Evolutionary conservation across 2,113 vertebrate species (phyloP).

Genomic region (Mormyrus lacerda): DNA sequence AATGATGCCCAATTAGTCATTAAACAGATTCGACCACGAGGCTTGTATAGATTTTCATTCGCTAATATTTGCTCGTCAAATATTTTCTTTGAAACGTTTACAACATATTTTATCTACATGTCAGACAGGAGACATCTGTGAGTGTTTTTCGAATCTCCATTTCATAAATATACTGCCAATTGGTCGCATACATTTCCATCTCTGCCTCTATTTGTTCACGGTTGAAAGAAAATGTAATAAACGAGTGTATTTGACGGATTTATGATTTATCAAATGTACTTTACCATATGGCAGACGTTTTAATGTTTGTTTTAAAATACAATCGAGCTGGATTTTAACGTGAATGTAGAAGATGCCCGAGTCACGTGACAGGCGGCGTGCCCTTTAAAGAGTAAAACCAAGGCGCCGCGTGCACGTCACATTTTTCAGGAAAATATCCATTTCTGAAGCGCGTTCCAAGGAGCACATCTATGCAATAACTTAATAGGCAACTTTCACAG

Average conservation of each 20-base stretch:
- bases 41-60: constrained; percentile 64
- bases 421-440: neutral
- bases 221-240: constrained; percentile 72
- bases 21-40: constrained; percentile 69
- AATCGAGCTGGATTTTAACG: constrained; percentile 51
- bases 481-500: neutral
- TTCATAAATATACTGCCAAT: constrained; percentile 56
- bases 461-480: neutral
- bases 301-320: constrained; percentile 71
- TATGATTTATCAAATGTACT: constrained; percentile 73
- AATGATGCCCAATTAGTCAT: constrained; percentile 93
- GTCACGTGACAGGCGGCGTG: constrained; percentile 51
- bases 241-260: constrained; percentile 60
- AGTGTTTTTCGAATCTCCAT: constrained; percentile 54
- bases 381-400: neutral
- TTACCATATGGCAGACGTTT: constrained; percentile 71
- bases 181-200: constrained; percentile 50
- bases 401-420: neutral
- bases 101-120: constrained; percentile 69
- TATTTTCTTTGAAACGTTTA: constrained; percentile 80
- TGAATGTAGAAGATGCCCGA: constrained; percentile 47
- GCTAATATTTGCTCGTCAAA: constrained; percentile 90
- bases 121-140: constrained; percentile 74
- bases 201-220: constrained; percentile 67
- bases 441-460: neutral